Evolutionary conservation across 2,888 invertebrate genomes (phyloP).

Genomic region (Ophioninae sp.): DNA sequence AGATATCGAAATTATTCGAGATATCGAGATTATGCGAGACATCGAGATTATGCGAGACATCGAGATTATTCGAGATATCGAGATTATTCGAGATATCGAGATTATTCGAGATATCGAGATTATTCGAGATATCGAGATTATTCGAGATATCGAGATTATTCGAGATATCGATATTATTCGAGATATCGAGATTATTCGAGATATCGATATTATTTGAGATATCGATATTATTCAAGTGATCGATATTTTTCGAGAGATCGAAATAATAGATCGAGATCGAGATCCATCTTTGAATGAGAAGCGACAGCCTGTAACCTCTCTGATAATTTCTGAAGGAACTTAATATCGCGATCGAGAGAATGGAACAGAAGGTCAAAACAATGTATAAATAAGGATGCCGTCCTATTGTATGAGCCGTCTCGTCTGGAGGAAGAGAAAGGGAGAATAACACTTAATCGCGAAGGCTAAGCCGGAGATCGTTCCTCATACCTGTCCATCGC

Average conservation of each 20-base stretch:
- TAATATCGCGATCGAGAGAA: slow-evolving; percentile 41
- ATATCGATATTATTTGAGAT: background rate
- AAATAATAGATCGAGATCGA: background rate
- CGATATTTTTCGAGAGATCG: no score
- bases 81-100: no score
- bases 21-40: no score
- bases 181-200: background rate
- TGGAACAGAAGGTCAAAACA: slow-evolving; percentile 9
- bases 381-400: slow-evolving; percentile 13
- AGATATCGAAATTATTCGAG: no score
- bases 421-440: background rate
- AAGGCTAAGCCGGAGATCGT: slow-evolving; percentile 54
- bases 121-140: no score
- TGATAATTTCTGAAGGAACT: slow-evolving; percentile 38
- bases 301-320: slow-evolving; percentile 6
- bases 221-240: no score
- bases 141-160: no score
- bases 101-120: no score
- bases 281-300: background rate
- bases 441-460: slow-evolving; percentile 34
- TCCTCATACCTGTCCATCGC: slow-evolving; percentile 28
- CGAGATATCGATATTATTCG: no score
- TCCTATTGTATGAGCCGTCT: slow-evolving; percentile 18
- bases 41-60: no score
- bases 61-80: no score